These are phyloP conservation scores for Venustaconcha ellipsiformis DNA, from an alignment of 1,140 invertebrate genomes.

Conservation along the genomic window DNA sequence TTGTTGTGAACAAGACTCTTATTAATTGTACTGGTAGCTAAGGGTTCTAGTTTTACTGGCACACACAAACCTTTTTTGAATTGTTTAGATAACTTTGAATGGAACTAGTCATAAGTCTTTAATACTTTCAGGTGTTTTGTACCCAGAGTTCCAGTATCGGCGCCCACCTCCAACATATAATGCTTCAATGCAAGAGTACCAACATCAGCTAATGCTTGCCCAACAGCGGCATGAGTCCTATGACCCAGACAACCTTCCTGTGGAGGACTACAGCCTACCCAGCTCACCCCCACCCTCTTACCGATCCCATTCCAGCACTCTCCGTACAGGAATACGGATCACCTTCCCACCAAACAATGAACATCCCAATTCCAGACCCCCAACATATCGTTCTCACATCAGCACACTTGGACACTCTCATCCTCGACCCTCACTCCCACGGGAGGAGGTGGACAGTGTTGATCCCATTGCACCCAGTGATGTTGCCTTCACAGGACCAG, in stretches of 20 bases:
- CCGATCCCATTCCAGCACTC: slow-evolving; percentile 60
- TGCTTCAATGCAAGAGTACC: slow-evolving; percentile 66
- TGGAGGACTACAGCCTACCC: slow-evolving; percentile 56
- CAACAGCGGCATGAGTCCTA: slow-evolving; percentile 34
- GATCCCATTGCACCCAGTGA: slow-evolving; percentile 14
- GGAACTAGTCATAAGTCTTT: too few species aligned
- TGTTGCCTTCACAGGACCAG: slow-evolving; percentile 23
- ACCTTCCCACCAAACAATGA: slow-evolving; percentile 59
- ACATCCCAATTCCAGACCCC: slow-evolving; percentile 61
- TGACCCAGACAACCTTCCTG: slow-evolving; percentile 37
- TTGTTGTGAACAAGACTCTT: too few species aligned
- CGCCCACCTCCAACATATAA: slow-evolving; percentile 66
- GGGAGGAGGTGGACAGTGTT: slow-evolving; percentile 34
- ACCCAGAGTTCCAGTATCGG: slow-evolving; percentile 66
- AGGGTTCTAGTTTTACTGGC: too few species aligned
- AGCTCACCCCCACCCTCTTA: slow-evolving; percentile 66
- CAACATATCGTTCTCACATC: slow-evolving; percentile 63
- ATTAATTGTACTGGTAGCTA: too few species aligned
- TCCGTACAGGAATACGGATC: slow-evolving; percentile 63
- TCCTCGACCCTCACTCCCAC: slow-evolving; percentile 45
- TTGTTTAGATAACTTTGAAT: too few species aligned
- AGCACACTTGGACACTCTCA: slow-evolving; percentile 32
- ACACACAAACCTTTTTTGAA: too few species aligned
- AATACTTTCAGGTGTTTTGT: slow-evolving; percentile 58
- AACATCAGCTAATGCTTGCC: slow-evolving; percentile 52